These are phyloP conservation scores for Cataglyphis hispanica DNA, from an alignment of 1,140 invertebrate genomes.

Conservation along the genomic window DNA sequence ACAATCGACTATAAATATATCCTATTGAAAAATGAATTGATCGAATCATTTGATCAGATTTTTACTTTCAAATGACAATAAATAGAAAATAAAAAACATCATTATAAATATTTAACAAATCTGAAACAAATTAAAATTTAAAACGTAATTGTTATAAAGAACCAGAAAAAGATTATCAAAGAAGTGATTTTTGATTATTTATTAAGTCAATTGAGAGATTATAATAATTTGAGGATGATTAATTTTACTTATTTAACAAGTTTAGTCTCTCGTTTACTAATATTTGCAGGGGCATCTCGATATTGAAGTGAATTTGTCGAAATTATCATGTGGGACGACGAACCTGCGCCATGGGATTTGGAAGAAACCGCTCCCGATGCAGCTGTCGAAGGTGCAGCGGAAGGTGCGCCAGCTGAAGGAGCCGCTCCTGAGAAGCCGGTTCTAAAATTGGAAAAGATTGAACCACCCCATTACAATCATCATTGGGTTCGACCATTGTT, in stretches of 20 bases:
- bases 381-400: slow-evolving; percentile 68
- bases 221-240: not conserved
- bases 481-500: slow-evolving; percentile 93
- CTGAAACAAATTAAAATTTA: not conserved
- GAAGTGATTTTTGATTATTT: not conserved
- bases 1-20: slow-evolving; percentile 69
- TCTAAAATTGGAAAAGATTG: slow-evolving; percentile 67
- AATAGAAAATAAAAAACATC: not conserved
- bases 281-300: slow-evolving; percentile 41
- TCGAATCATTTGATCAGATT: not conserved
- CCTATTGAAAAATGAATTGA: slow-evolving; percentile 54
- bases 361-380: slow-evolving; percentile 69
- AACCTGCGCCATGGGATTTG: slow-evolving; percentile 80
- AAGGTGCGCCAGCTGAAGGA: slow-evolving; percentile 64
- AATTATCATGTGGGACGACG: slow-evolving; percentile 83
- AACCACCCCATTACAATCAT: slow-evolving; percentile 88
- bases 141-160: not conserved
- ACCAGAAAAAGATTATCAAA: not conserved
- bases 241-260: not conserved
- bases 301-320: slow-evolving; percentile 6
- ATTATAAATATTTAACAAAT: not conserved
- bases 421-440: slow-evolving; percentile 43
- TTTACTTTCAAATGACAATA: too few species aligned
- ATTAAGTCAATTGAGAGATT: not conserved
- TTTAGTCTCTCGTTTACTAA: not conserved